Evolutionary conservation across 23 tunicate species (phyloP), one percentile per base, ranked within the genome.

Genomic region (Halocynthia roretzi): DNA sequence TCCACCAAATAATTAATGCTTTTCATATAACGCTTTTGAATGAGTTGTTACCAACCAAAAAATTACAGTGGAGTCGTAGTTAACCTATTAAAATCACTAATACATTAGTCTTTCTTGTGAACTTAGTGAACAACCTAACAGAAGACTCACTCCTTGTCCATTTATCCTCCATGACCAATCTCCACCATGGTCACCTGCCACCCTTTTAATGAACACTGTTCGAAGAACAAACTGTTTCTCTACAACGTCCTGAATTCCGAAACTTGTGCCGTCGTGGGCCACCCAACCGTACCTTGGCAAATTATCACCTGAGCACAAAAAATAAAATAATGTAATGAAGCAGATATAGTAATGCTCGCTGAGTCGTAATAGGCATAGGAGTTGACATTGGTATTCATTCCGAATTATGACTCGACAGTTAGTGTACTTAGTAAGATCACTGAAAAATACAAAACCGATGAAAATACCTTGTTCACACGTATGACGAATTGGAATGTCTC

Each of bases 81-180:
- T n/a, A n/a, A n/a, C n/a, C n/a, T n/a, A n/a, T n/a, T n/a, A n/a
- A n/a, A n/a, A n/a, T n/a, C n/a, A n/a, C n/a, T n/a, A n/a, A n/a
- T n/a, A n/a, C n/a, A n/a, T n/a, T n/a, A n/a, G n/a, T n/a, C n/a
- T n/a, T n/a, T n/a, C n/a, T n/a, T n/a, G n/a, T n/a, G n/a, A n/a
- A n/a, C n/a, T n/a, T n/a, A n/a, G n/a, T n/a, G n/a, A n/a, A n/a
- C n/a, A n/a, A 31, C 44, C 44, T 4, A 31, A 31, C 44, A 31
- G 44, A 31, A 31, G 4, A 14, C 71, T 17, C 14, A 58, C 71
- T 48, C 76, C 77, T 53, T 56, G 76, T 5, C 83, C 94, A 69
- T 82, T 76, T 22, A 93, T 71, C 63, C 93, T 89, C 96, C 96
- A 89, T 49, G 99, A 73, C 99, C 99, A 96, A 66, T 96, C 99